Base-by-base conservation (phyloP, 2,888 invertebrate species). In the Epicampocera succincta region DNA sequence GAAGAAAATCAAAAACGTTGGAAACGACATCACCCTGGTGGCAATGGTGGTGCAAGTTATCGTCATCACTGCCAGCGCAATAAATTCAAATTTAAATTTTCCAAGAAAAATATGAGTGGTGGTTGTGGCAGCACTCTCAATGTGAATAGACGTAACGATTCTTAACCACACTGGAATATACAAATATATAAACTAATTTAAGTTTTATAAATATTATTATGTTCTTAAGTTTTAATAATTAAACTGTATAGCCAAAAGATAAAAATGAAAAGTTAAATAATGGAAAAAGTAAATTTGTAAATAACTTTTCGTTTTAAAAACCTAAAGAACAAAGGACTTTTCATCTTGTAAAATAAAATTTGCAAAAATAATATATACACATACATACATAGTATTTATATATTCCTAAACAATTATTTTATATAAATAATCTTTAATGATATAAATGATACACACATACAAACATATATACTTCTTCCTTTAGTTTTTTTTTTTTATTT, bases 1-100 rank as follows among this genome's bases (percentile, higher is more conserved):
- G 91, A 92, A 85, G 88, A 87, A 68, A 87, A 87, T 75, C 90
- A 90, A 76, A 88, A 89, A 44, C 89, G 90, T 76, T 90, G 90
- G 90, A 88, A 88, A 80, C 83, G 84, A 48, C 80, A 83, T 65
- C 82, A 80, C n/a, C n/a, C n/a, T n/a, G n/a, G n/a, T n/a, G n/a
- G n/a, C 48, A 69, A 77, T 15, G 87, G 85, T 79, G 83, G 83
- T 25, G 84, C 85, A 65, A 72, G 87, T 71, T 87, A 87, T 84
- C 89, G 89, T 19, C 85, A 86, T 33, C 87, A 88, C 74, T 86
- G 87, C 80, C 87, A 89, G 65, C 90, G 90, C 42, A 89, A 87
- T 54, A 89, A 88, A 84, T 89, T 88, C 52, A 90, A 89, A 84
- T 88, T 86, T 33, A 87, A 86, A 83, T 85, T 86, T 71, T 85